phyloP scores from a whole-genome alignment of 2,797 vertebrate species.

The Spondyliosoma cantharus region DNA sequence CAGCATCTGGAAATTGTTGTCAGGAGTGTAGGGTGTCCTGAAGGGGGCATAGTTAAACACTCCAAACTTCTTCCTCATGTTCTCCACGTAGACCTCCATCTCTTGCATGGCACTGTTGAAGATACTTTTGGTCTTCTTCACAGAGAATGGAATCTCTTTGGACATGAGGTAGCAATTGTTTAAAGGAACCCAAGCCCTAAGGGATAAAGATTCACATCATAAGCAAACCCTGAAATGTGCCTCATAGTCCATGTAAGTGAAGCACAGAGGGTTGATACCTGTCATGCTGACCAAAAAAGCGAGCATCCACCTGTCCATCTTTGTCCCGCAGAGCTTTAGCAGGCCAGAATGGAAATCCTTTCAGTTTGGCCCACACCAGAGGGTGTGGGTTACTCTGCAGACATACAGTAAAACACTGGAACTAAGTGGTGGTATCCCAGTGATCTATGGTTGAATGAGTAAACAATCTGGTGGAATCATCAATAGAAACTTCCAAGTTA shows the following conservation, averaged over 20 bases:
- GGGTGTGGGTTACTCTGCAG: slow-evolving; percentile 97
- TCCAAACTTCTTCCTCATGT: slow-evolving; percentile 95
- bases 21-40: slow-evolving; percentile 96
- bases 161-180: slow-evolving; percentile 99
- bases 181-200: slow-evolving; percentile 97
- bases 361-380: slow-evolving; percentile 98
- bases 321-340: slow-evolving; percentile 98
- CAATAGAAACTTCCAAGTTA: slow-evolving; percentile 40
- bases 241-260: slow-evolving; percentile 6
- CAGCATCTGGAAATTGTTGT: slow-evolving; percentile 98
- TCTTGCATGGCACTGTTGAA: slow-evolving; percentile 99
- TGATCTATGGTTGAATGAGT: slow-evolving; percentile 29
- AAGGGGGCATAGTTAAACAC: slow-evolving; percentile 98
- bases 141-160: slow-evolving; percentile 99
- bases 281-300: slow-evolving; percentile 99
- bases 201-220: slow-evolving; percentile 51
- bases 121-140: slow-evolving; percentile 99
- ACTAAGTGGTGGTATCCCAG: slow-evolving; percentile 31
- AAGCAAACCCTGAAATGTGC: slow-evolving; percentile 5
- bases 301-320: slow-evolving; percentile 97
- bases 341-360: slow-evolving; percentile 99
- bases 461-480: slow-evolving; percentile 32
- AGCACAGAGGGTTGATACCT: slow-evolving; percentile 82
- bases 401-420: slow-evolving; percentile 61
- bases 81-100: slow-evolving; percentile 99